Evolutionary conservation across 2,797 vertebrate genomes (phyloP), one percentile per base, ranked within the genome.

Genomic region (Limnodromus scolopaceus): DNA sequence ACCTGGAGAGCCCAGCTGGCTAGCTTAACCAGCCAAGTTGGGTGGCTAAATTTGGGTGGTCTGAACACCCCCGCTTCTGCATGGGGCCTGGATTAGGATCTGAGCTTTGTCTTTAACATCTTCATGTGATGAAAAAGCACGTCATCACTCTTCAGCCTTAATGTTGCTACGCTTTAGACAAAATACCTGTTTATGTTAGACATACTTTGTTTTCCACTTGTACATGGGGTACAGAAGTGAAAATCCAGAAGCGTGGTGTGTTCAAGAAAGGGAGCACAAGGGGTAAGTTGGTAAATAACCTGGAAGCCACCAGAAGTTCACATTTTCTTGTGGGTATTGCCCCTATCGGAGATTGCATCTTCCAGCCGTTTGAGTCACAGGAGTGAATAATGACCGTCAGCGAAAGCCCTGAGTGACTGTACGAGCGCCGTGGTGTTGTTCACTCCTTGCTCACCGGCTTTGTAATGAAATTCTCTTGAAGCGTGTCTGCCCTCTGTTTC

Each of bases 31-130:
- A 88, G 57, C 38, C 61, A 65, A 68, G 43, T 13, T 71, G 65
- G 27, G 65, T 54, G 57, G 69, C 41, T 80, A 54, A 46, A 88
- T 81, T 49, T 95, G 92, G 76, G 92, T 95, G 90, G 87, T 79
- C 90, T 94, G 65, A 92, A 69, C 69, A 81, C 49, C 38, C 71
- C 46, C 0, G 2, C 16, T 72, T 55, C 54, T 85, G 30, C n/a
- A 30, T 3, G 14, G 39, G 19, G 41, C 65, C 41, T 46, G 43
- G 34, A 76, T 65, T 76, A 81, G 54, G 34, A 39, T 36, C 78
- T 38, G 16, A 70, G 30, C 3, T 89, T 80, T 87, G 27, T 30
- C 57, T 55, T 83, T 49, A 92, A 74, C 20, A 41, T 30, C n/a
- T 80, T 9, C 18, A 36, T 76, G 55, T 85, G 32, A 34, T 76